Percentiles rank a stretch among this genome's conserved stretches.
phyloP scores from a whole-genome alignment of 2,797 vertebrate species.

The Macropodus opercularis region DNA sequence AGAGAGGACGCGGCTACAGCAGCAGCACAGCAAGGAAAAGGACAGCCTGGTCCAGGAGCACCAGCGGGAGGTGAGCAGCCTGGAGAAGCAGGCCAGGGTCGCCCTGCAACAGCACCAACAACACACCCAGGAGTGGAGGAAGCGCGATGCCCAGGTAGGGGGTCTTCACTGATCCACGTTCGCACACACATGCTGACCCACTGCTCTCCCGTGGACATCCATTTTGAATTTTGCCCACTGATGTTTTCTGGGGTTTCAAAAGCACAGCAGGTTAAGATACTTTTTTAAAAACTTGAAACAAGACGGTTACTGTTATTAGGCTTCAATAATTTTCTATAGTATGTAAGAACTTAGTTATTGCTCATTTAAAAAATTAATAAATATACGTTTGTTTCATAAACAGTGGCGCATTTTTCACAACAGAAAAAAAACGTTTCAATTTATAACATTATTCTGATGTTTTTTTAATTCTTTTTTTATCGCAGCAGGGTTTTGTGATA shows the following conservation, averaged over 20 bases:
- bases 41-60: slow-evolving; percentile 94
- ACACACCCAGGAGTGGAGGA: slow-evolving; percentile 90
- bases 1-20: slow-evolving; percentile 97
- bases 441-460: slow-evolving; percentile 23
- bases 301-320: slow-evolving; percentile 24
- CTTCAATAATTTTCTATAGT: slow-evolving; percentile 17
- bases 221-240: slow-evolving; percentile 66
- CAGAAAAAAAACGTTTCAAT: slow-evolving; percentile 3
- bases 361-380: slow-evolving; percentile 1
- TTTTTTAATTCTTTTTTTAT: slow-evolving; percentile 26
- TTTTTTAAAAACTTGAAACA: slow-evolving; percentile 49
- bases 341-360: not conserved
- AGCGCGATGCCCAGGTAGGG: slow-evolving; percentile 92
- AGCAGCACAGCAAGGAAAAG: slow-evolving; percentile 93
- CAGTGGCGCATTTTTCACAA: rapidly evolving
- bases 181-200: slow-evolving; percentile 59
- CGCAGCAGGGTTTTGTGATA: slow-evolving; percentile 59
- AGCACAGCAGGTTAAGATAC: slow-evolving; percentile 62
- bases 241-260: slow-evolving; percentile 67
- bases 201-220: slow-evolving; percentile 63
- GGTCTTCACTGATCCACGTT: slow-evolving; percentile 71
- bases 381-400: slow-evolving; percentile 29
- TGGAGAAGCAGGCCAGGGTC: slow-evolving; percentile 89
- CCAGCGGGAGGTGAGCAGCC: slow-evolving; percentile 89
- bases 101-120: slow-evolving; percentile 90